Conservation (phyloP, 2,888 invertebrate species). For the Leptothorax acervorum region DNA sequence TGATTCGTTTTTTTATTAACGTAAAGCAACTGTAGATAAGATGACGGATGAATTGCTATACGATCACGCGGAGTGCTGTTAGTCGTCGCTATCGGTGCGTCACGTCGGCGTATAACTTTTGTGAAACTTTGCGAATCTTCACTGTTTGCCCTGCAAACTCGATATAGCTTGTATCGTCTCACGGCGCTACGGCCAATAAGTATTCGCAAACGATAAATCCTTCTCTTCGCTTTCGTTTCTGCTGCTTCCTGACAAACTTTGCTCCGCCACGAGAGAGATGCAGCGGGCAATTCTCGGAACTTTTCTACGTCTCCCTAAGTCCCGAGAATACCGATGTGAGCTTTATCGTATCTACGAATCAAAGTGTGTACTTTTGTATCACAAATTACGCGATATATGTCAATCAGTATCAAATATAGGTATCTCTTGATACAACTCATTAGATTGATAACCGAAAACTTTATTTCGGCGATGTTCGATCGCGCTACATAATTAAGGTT, state of each 20-base stretch:
- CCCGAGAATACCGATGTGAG: conserved; percentile 24
- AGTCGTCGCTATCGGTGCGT: conserved; percentile 25
- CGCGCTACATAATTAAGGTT: conserved; percentile 9
- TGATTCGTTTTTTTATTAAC: conserved; percentile 23
- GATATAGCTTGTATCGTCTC: conserved; percentile 64
- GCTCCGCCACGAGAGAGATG: conserved; percentile 26
- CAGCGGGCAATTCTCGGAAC: conserved; percentile 33
- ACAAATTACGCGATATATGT: background rate
- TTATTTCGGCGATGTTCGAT: background rate
- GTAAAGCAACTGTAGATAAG: background rate
- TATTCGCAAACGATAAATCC: conserved; percentile 69
- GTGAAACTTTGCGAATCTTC: conserved; percentile 59
- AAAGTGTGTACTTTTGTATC: conserved; percentile 20
- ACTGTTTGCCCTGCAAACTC: conserved; percentile 63
- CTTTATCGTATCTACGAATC: conserved; percentile 26
- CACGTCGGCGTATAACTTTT: conserved; percentile 54
- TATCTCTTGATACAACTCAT: background rate
- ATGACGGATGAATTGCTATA: background rate
- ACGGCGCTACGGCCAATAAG: conserved; percentile 67
- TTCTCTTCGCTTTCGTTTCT: conserved; percentile 61
- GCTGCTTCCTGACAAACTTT: conserved; percentile 62
- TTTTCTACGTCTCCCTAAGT: conserved; percentile 41
- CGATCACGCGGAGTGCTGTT: conserved; percentile 20
- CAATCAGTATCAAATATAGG: background rate
- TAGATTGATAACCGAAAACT: background rate